Evolutionary conservation across 2,888 invertebrate genomes (phyloP).

Genomic region (Listrodromus nycthemerus): DNA sequence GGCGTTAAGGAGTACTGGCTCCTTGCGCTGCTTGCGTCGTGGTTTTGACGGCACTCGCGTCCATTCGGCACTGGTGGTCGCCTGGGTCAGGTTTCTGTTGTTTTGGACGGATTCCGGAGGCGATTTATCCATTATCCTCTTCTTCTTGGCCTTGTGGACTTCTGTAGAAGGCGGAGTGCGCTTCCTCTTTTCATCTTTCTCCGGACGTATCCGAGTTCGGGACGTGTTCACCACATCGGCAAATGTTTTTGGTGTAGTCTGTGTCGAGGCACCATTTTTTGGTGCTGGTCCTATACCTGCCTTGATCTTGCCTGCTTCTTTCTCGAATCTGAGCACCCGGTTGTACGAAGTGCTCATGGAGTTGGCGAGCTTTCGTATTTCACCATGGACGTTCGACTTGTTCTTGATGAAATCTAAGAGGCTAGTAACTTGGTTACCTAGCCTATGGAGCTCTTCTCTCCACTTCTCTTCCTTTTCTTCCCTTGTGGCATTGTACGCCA

Average conservation of each 20-base stretch:
- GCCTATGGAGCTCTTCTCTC: not conserved
- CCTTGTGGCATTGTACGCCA: not conserved
- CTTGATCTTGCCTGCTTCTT: not conserved
- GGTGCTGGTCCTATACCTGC: not conserved
- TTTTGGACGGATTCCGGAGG: too few species aligned
- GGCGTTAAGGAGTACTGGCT: slow-evolving; percentile 29
- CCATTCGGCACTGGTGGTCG: too few species aligned
- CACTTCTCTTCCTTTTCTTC: not conserved
- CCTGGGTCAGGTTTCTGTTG: too few species aligned
- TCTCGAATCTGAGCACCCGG: not conserved
- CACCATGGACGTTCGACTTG: slow-evolving; percentile 19
- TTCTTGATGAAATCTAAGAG: slow-evolving; percentile 10
- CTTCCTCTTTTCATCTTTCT: too few species aligned
- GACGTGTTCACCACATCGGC: not conserved
- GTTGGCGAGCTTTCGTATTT: not conserved
- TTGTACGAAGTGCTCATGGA: slow-evolving; percentile 15
- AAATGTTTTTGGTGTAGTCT: too few species aligned
- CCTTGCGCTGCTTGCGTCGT: not conserved
- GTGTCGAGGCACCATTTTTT: too few species aligned
- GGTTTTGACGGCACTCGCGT: not conserved
- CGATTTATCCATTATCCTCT: not conserved
- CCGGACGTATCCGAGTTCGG: not conserved
- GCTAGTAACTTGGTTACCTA: not conserved
- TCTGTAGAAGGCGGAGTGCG: too few species aligned
- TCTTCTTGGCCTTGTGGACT: not conserved